Base-by-base conservation (phyloP, 2,797 vertebrate species). In the Eremophila alpestris region DNA sequence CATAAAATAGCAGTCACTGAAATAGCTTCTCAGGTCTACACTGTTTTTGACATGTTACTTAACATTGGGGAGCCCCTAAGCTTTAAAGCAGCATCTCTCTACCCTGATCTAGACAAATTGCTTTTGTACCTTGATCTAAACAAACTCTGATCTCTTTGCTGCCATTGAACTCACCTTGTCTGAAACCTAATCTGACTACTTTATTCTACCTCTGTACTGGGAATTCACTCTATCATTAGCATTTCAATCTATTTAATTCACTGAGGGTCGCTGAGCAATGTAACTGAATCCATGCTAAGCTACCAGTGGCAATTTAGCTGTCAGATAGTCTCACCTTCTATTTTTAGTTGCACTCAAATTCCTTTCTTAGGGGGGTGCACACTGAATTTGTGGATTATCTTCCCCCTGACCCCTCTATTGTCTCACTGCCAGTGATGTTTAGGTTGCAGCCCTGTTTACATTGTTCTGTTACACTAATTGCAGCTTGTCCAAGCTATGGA, bases 161-260 rank as follows among this genome's bases (percentile, higher is more conserved):
- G 94, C 93, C 85, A 93, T 95, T 96, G 95, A 96, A 96, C 90
- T 96, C 95, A 95, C 95, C 94, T 95, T 95, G 91, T 96, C 90
- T 96, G 96, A 96, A 97, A 96, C 92, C 83, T 95, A 97, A 97
- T 97, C 94, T 96, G 94, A 90, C 83, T 96, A 79, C 95, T 97
- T 95, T 95, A 93, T 94, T 94, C 89, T 95, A 93, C 95, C 92
- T 92, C 94, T 95, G 92, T 80, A 78, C 83, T 95, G 95, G 95
- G 93, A 94, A 96, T 96, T 95, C 89, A 91, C 91, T 94, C 94
- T 95, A 85, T 96, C 94, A 96, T 96, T 96, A 96, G 94, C 96
- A 97, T 97, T 97, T 97, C 96, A 97, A 96, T 97, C 94, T 97
- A 71, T 97, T 97, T 97, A 97, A 97, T 97, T 97, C 96, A 97